Conservation (phyloP, 2,797 vertebrate genomes). For the Molossus alvarezi region DNA sequence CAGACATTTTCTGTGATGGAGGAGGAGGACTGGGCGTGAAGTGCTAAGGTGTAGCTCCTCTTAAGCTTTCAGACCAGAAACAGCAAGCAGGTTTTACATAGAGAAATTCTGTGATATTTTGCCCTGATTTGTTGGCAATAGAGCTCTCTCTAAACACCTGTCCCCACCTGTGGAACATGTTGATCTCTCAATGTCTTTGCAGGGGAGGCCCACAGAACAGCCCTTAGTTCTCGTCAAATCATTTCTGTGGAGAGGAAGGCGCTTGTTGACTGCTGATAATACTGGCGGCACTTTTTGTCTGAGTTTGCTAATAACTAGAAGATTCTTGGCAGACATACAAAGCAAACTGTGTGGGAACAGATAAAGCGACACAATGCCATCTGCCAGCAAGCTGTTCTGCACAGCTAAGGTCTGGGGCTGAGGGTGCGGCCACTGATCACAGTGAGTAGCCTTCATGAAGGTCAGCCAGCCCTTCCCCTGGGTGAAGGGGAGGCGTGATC, state of each 20-base stretch:
- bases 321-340: constrained; percentile 78
- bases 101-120: neutral
- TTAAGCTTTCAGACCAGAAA: neutral
- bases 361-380: constrained; percentile 69
- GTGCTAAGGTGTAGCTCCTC: neutral
- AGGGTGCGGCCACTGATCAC: neutral
- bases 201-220: neutral
- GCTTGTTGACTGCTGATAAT: constrained; percentile 64
- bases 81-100: neutral
- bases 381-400: constrained; percentile 77
- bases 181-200: neutral
- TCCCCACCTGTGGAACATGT: neutral
- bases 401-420: constrained; percentile 61
- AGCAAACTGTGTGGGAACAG: constrained; percentile 75
- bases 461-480: neutral
- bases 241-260: constrained; percentile 19
- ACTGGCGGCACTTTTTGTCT: constrained; percentile 71
- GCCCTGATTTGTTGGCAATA: neutral
- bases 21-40: neutral
- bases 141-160: neutral
- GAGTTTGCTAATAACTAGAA: constrained; percentile 82
- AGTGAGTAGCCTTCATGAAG: neutral
- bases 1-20: neutral
- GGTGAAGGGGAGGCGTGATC: neutral
- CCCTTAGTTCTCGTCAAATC: neutral